Evolutionary conservation across 1,140 invertebrate species (phyloP).

Genomic region (Venturia canescens): DNA sequence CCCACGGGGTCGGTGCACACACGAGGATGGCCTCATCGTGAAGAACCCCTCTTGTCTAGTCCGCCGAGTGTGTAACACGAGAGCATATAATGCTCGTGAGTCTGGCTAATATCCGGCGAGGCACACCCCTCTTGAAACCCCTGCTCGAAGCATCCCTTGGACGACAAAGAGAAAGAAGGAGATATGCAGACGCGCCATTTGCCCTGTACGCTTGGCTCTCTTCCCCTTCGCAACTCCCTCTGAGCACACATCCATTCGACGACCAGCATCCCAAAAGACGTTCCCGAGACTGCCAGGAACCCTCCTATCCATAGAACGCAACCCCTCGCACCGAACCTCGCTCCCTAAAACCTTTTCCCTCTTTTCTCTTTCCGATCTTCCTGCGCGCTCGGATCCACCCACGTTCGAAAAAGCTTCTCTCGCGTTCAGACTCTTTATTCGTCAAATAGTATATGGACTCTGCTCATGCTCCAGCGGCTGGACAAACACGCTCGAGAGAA

Average conservation of each 20-base stretch:
- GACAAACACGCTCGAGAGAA: constrained; percentile 20
- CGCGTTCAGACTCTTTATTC: neutral
- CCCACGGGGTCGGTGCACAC: neutral
- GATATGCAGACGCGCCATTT: constrained; percentile 52
- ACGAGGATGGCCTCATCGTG: constrained; percentile 39
- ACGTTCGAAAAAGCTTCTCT: constrained; percentile 16
- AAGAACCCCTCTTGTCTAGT: constrained; percentile 43
- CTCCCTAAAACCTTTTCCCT: constrained; percentile 18
- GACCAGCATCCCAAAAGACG: constrained; percentile 34
- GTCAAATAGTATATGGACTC: neutral
- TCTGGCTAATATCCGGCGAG: constrained; percentile 52
- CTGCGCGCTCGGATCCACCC: constrained; percentile 28
- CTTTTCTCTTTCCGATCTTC: constrained; percentile 3
- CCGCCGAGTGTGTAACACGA: constrained; percentile 45
- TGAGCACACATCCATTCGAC: constrained; percentile 62
- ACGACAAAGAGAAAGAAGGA: constrained; percentile 21
- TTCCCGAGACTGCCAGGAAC: constrained; percentile 17
- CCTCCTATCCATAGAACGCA: constrained; percentile 33
- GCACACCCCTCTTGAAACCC: constrained; percentile 45
- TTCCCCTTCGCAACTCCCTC: constrained; percentile 52
- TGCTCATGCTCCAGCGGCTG: neutral
- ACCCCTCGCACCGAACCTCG: neutral
- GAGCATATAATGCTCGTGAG: constrained; percentile 48
- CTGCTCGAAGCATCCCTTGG: constrained; percentile 27
- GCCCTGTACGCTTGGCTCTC: constrained; percentile 30